A percentile compares a stretch with the other conserved stretches of the same genome.
Evolutionary conservation across 2,888 invertebrate species (phyloP).

Genomic region (Trissolcus brochymenae): DNA sequence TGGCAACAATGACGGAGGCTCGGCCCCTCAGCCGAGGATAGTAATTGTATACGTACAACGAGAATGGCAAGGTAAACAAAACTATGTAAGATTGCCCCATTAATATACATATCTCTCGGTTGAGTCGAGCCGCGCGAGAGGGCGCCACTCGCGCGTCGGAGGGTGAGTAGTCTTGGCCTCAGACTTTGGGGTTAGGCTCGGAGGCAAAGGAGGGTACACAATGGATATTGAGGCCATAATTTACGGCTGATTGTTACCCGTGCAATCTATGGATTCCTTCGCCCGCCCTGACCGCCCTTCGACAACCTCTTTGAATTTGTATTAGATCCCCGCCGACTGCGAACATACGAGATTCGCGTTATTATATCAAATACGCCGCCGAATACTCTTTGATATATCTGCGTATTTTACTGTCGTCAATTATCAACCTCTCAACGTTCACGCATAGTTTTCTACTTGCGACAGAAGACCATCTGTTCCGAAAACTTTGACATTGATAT

Average conservation of each 20-base stretch:
- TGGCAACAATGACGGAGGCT: constrained; percentile 51
- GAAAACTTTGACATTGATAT: not conserved
- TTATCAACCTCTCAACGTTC: constrained; percentile 13
- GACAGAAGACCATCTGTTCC: not conserved
- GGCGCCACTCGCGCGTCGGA: constrained; percentile 56
- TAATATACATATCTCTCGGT: constrained; percentile 77
- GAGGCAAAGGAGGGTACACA: constrained; percentile 73
- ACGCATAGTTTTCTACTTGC: constrained; percentile 1
- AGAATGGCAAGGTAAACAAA: constrained; percentile 77
- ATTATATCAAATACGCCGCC: constrained; percentile 49
- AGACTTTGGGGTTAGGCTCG: constrained; percentile 74
- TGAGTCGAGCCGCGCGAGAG: constrained; percentile 69
- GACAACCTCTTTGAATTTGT: constrained; percentile 73
- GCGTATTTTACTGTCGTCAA: constrained; percentile 41
- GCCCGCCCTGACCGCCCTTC: constrained; percentile 65
- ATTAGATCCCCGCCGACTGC: constrained; percentile 62
- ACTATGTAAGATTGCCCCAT: constrained; percentile 77
- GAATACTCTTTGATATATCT: constrained; percentile 54
- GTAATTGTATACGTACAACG: constrained; percentile 75
- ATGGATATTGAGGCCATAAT: constrained; percentile 77
- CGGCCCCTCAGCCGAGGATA: constrained; percentile 64
- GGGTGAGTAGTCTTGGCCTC: constrained; percentile 75
- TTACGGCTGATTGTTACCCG: constrained; percentile 76
- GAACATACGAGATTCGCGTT: constrained; percentile 55
- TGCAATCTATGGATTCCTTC: constrained; percentile 76